Evolutionary conservation across 1,140 invertebrate species (phyloP).

Genomic region (Tyrophagus putrescentiae): DNA sequence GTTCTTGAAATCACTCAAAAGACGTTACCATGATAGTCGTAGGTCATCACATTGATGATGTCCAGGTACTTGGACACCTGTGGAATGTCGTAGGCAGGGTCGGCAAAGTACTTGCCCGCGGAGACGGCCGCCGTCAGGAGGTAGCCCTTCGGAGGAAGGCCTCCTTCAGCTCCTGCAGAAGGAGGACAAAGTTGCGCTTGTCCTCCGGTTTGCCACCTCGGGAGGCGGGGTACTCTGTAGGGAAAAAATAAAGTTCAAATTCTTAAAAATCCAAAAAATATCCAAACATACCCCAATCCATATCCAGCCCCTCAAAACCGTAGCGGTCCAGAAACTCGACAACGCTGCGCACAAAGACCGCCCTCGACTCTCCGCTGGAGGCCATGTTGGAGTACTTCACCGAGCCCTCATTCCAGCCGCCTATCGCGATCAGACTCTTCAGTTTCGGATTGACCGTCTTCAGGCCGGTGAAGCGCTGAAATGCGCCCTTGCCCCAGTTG

Average conservation of each 20-base stretch:
- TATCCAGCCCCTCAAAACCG: constrained; percentile 62
- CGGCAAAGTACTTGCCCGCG: constrained; percentile 51
- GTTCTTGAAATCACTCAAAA: no score
- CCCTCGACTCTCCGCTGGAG: constrained; percentile 39
- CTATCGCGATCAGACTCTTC: constrained; percentile 53
- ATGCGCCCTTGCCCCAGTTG: constrained; percentile 36
- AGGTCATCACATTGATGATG: constrained; percentile 72
- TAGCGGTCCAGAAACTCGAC: constrained; percentile 43
- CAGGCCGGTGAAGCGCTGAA: constrained; percentile 34
- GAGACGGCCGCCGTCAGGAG: constrained; percentile 52
- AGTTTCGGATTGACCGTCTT: constrained; percentile 44
- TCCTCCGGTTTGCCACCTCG: constrained; percentile 51
- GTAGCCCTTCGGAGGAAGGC: constrained; percentile 44
- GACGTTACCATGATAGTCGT: constrained; percentile 79
- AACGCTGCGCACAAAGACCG: constrained; percentile 31
- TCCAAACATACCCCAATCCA: constrained; percentile 46
- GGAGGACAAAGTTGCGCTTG: constrained; percentile 53
- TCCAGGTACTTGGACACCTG: constrained; percentile 51
- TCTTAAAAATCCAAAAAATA: not conserved
- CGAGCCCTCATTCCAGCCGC: constrained; percentile 71
- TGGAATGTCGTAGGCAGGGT: constrained; percentile 55
- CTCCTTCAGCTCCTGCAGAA: constrained; percentile 52
- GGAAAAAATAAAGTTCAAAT: not conserved
- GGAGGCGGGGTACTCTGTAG: constrained; percentile 52
- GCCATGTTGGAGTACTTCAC: constrained; percentile 59